Percentiles rank a stretch among this genome's conserved stretches.
These are phyloP conservation scores for Tympanuchus pallidicinctus DNA, from an alignment of 2,113 vertebrate species.

Conservation along the genomic window DNA sequence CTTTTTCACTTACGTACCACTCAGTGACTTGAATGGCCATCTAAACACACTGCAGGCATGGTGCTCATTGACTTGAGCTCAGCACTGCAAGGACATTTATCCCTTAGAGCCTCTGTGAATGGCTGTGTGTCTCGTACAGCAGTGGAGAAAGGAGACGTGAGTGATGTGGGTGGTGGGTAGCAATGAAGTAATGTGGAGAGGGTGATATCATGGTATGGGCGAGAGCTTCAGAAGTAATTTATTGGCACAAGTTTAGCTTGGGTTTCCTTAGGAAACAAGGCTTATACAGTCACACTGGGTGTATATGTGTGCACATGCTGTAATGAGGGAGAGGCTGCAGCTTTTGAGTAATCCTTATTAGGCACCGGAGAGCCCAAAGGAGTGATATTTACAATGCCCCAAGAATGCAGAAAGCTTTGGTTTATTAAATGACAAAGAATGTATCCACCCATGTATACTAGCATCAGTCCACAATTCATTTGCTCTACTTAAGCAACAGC, in stretches of 20 bases:
- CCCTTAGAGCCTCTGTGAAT: background rate
- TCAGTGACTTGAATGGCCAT: background rate
- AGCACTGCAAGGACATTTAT: background rate
- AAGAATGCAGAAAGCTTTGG: background rate
- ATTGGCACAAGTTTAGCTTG: background rate
- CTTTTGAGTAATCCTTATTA: background rate
- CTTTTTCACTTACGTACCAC: background rate
- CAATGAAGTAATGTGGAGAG: constrained; percentile 50
- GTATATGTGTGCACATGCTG: background rate
- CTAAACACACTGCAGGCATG: background rate
- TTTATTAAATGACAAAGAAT: background rate
- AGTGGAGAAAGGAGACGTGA: background rate
- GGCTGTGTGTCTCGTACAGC: background rate
- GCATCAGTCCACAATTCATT: background rate
- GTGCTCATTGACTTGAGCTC: background rate
- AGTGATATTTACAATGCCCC: background rate
- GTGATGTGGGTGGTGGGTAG: background rate
- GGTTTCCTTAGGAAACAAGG: background rate
- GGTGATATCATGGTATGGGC: constrained; percentile 50
- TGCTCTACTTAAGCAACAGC: background rate
- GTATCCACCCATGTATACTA: background rate
- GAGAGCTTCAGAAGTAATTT: constrained; percentile 23
- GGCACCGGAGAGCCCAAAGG: background rate
- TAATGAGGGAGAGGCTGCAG: constrained; percentile 39
- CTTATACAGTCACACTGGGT: background rate